phyloP scores from a whole-genome alignment of 1,140 invertebrate species.

The Drosophila yakuba region DNA sequence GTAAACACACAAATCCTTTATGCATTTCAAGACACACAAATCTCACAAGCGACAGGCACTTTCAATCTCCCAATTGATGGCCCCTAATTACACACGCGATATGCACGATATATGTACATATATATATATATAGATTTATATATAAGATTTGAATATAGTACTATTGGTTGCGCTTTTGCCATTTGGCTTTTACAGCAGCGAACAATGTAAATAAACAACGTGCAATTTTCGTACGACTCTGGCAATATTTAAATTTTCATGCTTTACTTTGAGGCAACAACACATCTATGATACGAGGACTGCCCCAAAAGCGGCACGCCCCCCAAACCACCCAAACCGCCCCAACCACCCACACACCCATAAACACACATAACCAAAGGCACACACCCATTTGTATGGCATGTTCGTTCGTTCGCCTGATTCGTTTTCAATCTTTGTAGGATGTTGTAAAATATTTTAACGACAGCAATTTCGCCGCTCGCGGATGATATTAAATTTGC shows the following conservation, averaged over 20 bases:
- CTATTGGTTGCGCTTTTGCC: constrained; percentile 15
- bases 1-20: constrained; percentile 49
- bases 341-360: constrained; percentile 7
- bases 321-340: neutral
- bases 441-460: constrained; percentile 56
- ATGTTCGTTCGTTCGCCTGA: constrained; percentile 32
- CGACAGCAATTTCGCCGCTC: constrained; percentile 42
- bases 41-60: constrained; percentile 37
- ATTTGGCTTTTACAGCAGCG: constrained; percentile 39
- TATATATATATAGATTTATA: neutral
- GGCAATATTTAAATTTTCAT: constrained; percentile 46
- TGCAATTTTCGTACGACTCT: constrained; percentile 43
- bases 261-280: constrained; percentile 12
- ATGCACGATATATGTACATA: constrained; percentile 8
- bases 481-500: constrained; percentile 40
- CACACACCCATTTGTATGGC: constrained; percentile 15
- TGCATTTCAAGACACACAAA: constrained; percentile 38
- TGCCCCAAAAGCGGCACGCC: constrained; percentile 28
- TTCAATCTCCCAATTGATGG: constrained; percentile 48
- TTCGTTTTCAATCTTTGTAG: constrained; percentile 57
- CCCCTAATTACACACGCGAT: constrained; percentile 45
- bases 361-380: constrained; percentile 5
- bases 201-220: constrained; percentile 59
- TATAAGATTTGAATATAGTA: neutral
- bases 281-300: constrained; percentile 28